Conservation (phyloP, 2,797 vertebrate species). For the Cryptoblepharus egeriae region DNA sequence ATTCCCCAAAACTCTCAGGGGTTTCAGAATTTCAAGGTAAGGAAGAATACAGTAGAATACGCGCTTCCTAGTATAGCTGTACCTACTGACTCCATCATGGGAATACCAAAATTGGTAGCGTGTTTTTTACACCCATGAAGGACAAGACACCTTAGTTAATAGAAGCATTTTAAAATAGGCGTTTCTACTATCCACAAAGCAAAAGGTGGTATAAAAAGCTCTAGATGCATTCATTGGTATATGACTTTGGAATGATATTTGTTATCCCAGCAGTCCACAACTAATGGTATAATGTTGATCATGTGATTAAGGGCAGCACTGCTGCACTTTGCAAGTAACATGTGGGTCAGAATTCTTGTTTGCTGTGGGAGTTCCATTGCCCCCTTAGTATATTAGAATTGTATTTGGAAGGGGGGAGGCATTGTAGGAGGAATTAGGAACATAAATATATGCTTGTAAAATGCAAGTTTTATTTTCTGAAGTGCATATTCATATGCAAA, state of each 20-base stretch:
- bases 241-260: background rate
- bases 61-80: background rate
- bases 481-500: background rate
- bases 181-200: background rate
- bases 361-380: background rate
- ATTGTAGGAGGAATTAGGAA: background rate
- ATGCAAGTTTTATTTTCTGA: background rate
- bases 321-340: too few species aligned
- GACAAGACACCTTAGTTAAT: background rate
- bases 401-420: background rate
- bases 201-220: background rate
- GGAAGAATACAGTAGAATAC: background rate
- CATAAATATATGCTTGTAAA: too few species aligned
- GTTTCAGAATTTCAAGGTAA: slow-evolving; percentile 75
- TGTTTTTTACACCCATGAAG: background rate
- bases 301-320: background rate
- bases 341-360: background rate
- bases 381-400: too few species aligned
- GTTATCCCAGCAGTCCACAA: background rate
- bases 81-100: background rate
- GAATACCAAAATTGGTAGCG: background rate
- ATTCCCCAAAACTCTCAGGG: slow-evolving; percentile 73
- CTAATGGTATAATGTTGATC: background rate
- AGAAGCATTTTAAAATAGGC: background rate
- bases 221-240: background rate